Conservation (phyloP, 1,140 invertebrate species). For the Zaprionus capensis region DNA sequence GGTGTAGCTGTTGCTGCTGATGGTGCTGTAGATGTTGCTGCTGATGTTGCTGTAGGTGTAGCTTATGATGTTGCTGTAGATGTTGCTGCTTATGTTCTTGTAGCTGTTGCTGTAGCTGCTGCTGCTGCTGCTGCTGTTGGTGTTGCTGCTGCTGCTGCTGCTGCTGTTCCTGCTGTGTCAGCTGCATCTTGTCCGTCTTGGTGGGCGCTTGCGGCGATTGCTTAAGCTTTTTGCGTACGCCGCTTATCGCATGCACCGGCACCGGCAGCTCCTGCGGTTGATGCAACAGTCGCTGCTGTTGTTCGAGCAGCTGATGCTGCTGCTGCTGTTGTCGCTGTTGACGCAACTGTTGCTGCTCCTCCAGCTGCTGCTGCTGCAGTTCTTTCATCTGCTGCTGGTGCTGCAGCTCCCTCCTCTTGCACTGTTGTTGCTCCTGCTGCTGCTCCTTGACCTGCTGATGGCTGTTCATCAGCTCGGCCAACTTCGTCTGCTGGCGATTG, state of each 20-base stretch:
- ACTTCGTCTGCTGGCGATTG: conserved; percentile 47
- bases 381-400: conserved; percentile 8
- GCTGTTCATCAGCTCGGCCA: conserved; percentile 43
- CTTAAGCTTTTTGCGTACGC: neutral
- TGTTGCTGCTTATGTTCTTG: no score
- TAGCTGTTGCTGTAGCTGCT: no score
- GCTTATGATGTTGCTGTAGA: neutral
- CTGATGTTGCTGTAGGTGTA: neutral
- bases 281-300: conserved; percentile 6
- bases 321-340: neutral
- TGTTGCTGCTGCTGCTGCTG: neutral
- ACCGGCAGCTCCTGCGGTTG: neutral
- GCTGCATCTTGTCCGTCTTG: neutral
- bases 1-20: neutral
- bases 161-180: neutral
- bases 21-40: neutral
- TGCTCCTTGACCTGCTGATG: neutral
- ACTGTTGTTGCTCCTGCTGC: neutral
- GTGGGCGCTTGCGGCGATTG: neutral
- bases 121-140: no score
- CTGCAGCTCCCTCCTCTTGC: neutral
- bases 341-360: neutral
- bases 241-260: neutral
- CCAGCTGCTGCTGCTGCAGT: conserved; percentile 5
- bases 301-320: conserved; percentile 5